These are phyloP conservation scores for Albula glossodonta DNA, from an alignment of 2,113 vertebrate genomes.

Conservation along the genomic window DNA sequence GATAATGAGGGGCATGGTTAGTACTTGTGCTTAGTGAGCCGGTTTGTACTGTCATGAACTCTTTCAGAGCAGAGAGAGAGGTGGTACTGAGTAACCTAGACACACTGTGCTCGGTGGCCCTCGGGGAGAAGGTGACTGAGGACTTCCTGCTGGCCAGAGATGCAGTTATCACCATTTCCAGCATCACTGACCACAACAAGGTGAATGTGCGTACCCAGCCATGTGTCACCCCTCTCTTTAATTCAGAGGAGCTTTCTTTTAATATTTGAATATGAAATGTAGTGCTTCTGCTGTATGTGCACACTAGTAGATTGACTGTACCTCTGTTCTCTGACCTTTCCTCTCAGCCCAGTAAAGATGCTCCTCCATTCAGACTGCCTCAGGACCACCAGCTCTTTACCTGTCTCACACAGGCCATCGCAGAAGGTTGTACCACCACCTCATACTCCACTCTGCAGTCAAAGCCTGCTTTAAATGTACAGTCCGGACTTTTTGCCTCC, in stretches of 20 bases:
- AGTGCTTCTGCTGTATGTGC: background rate
- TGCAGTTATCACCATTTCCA: slow-evolving; percentile 79
- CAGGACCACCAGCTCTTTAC: slow-evolving; percentile 82
- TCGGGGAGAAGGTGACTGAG: slow-evolving; percentile 79
- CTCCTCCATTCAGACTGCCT: slow-evolving; percentile 78
- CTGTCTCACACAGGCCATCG: slow-evolving; percentile 73
- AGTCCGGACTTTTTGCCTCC: no score
- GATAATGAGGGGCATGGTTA: no score
- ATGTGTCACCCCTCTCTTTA: background rate
- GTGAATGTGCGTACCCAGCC: slow-evolving; percentile 58
- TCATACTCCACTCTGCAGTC: background rate
- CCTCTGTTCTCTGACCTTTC: slow-evolving; percentile 14
- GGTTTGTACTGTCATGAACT: background rate
- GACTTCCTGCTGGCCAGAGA: slow-evolving; percentile 86
- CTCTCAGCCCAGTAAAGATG: slow-evolving; percentile 65
- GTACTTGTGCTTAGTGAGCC: background rate
- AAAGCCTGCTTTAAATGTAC: background rate
- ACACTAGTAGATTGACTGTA: background rate
- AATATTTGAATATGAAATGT: no score
- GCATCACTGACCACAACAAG: slow-evolving; percentile 77
- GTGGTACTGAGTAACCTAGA: slow-evolving; percentile 92
- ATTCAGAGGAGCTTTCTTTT: background rate
- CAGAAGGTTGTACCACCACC: slow-evolving; percentile 70
- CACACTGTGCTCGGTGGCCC: slow-evolving; percentile 78
- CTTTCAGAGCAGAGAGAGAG: slow-evolving; percentile 82